Conservation (phyloP, 2,888 invertebrate genomes). For the Sphinx pinastri region DNA sequence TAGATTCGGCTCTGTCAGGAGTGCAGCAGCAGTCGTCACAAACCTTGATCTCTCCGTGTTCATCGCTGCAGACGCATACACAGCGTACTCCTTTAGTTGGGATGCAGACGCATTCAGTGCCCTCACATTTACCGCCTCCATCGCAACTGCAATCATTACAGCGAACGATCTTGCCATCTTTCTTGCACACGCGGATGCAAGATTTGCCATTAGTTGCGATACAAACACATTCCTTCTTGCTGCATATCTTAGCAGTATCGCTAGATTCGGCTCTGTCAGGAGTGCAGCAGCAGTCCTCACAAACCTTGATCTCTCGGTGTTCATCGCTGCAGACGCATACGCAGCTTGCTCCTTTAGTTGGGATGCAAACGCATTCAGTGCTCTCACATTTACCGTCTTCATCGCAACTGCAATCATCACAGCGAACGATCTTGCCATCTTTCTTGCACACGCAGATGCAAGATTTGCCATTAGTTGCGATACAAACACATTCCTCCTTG, state of each 20-base stretch:
- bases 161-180: conserved; percentile 37
- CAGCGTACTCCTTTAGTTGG: too few species aligned
- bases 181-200: conserved; percentile 43
- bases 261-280: not conserved
- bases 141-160: conserved; percentile 44
- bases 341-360: conserved; percentile 39
- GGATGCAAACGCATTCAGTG: conserved; percentile 47
- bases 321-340: conserved; percentile 31
- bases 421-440: conserved; percentile 38
- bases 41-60: too few species aligned
- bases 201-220: conserved; percentile 42
- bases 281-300: conserved; percentile 25
- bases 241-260: not conserved
- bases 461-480: conserved; percentile 41
- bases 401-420: conserved; percentile 42
- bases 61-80: too few species aligned
- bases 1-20: too few species aligned
- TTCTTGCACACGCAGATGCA: conserved; percentile 44
- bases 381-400: conserved; percentile 39
- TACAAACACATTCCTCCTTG: conserved; percentile 42
- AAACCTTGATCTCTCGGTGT: conserved; percentile 19
- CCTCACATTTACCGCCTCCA: conserved; percentile 37
- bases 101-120: too few species aligned
- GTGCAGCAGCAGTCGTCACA: conserved; percentile 28
- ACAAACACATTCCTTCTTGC: conserved; percentile 41